These are phyloP conservation scores for Drosophila formosana DNA, from an alignment of 2,888 invertebrate species.

Conservation along the genomic window DNA sequence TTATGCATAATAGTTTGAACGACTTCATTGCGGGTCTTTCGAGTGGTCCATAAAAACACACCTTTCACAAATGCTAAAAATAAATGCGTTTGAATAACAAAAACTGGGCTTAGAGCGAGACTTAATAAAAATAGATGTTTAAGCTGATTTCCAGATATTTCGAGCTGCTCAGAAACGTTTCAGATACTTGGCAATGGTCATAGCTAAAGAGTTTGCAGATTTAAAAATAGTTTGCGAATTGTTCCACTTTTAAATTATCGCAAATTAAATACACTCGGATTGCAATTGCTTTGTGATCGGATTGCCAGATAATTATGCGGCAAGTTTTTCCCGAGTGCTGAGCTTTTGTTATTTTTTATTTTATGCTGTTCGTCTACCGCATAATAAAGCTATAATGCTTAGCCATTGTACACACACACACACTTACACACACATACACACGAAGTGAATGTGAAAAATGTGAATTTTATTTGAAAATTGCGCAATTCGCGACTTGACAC, in stretches of 20 bases:
- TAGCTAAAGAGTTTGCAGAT: no score
- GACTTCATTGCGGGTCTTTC: not conserved
- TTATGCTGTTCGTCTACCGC: not conserved
- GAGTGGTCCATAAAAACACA: constrained; percentile 1
- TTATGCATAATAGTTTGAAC: not conserved
- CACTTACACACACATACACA: not conserved
- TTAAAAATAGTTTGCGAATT: no score
- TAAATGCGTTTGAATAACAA: not conserved
- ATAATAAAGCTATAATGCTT: constrained; percentile 23
- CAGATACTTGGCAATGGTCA: no score
- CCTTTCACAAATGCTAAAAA: not conserved
- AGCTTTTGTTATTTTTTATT: constrained; percentile 1
- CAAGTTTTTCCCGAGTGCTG: not conserved
- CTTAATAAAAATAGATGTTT: not conserved
- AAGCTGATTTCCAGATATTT: no score
- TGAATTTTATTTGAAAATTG: constrained; percentile 43
- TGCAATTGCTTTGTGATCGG: not conserved
- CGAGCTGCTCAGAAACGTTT: no score
- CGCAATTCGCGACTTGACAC: constrained; percentile 33
- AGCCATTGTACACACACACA: constrained; percentile 5
- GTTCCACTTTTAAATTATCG: no score
- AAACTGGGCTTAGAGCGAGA: not conserved
- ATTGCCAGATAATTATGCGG: not conserved
- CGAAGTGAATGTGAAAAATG: constrained; percentile 6
- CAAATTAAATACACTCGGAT: no score